phyloP scores from a whole-genome alignment of 2,888 invertebrate genomes.

The Ctena decussata region DNA sequence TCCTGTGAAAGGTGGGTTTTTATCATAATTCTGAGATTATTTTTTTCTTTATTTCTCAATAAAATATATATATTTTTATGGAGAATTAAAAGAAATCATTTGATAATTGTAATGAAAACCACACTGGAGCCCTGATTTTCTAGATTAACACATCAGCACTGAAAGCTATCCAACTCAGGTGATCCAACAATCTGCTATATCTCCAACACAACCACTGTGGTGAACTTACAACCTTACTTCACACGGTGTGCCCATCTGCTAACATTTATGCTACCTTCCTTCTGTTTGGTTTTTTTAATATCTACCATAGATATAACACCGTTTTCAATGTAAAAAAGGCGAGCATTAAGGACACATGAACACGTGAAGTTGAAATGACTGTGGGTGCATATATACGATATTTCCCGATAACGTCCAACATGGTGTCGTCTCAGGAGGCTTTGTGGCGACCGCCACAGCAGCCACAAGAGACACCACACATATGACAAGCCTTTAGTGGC shows the following conservation, averaged over 20 bases:
- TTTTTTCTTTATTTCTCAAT: too few relatives aligned
- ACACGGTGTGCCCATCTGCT: neutral
- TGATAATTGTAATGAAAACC: too few relatives aligned
- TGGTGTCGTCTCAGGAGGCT: slow-evolving; percentile 67
- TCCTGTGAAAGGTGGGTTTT: too few relatives aligned
- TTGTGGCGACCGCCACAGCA: slow-evolving; percentile 94
- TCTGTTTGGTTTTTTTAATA: neutral
- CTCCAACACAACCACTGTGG: neutral
- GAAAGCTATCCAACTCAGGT: neutral
- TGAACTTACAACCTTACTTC: neutral
- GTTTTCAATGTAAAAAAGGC: slow-evolving; percentile 4
- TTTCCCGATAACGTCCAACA: neutral
- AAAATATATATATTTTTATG: too few relatives aligned
- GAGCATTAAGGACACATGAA: slow-evolving; percentile 8
- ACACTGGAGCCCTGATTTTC: too few relatives aligned
- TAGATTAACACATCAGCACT: neutral
- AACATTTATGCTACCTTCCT: neutral
- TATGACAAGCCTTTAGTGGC: slow-evolving; percentile 94
- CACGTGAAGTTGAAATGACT: slow-evolving; percentile 8
- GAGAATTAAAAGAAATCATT: too few relatives aligned
- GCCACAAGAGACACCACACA: slow-evolving; percentile 93
- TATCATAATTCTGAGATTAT: too few relatives aligned
- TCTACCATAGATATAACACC: neutral
- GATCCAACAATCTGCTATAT: neutral
- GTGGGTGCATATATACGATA: neutral